phyloP scores from a whole-genome alignment of 1,140 invertebrate genomes.

The Bombus confusus region DNA sequence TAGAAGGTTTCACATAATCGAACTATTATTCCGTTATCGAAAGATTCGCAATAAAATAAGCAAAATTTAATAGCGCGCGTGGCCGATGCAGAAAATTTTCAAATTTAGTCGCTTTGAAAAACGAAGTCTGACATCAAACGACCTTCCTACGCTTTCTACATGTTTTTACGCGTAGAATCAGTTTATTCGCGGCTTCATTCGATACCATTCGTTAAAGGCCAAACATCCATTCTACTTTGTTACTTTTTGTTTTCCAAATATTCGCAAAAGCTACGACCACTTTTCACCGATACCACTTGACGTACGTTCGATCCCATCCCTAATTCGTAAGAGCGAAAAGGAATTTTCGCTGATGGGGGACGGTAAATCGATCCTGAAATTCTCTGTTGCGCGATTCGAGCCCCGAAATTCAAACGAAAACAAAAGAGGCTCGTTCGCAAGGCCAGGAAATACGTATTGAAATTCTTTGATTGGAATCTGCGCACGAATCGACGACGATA shows the following conservation, averaged over 20 bases:
- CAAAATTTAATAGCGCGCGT: background rate
- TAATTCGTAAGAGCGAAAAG: background rate
- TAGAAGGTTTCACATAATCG: too few relatives aligned
- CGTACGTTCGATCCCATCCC: background rate
- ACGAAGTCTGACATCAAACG: background rate
- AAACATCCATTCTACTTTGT: background rate
- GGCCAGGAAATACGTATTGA: background rate
- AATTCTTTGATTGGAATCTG: conserved; percentile 14
- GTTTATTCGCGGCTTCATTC: background rate
- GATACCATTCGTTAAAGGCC: background rate
- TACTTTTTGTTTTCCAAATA: background rate
- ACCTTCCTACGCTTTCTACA: background rate
- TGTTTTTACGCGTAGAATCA: background rate
- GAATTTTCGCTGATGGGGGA: background rate
- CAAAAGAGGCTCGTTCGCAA: background rate
- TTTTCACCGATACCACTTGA: background rate
- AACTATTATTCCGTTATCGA: too few relatives aligned
- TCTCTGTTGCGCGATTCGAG: background rate
- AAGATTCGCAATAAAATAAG: too few relatives aligned
- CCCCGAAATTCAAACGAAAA: conserved; percentile 7
- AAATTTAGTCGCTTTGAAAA: background rate
- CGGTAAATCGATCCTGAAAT: background rate
- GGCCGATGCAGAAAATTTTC: too few relatives aligned
- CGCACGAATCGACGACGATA: too few relatives aligned
- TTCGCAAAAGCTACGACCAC: background rate